Conservation (phyloP, 2,888 invertebrate genomes). For the Orthosia cruda region DNA sequence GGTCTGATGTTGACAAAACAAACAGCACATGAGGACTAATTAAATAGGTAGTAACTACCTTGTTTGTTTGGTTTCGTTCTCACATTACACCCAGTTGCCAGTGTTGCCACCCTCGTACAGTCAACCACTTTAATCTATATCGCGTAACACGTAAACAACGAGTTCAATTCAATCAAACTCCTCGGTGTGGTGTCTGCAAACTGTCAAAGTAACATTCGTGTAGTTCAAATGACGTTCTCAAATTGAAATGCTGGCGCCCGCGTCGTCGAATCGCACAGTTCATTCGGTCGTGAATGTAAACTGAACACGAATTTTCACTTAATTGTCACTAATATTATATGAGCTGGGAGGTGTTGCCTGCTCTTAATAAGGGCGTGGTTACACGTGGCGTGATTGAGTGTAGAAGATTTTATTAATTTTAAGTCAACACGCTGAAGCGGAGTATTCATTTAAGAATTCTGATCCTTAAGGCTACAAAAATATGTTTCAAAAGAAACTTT, state of each 20-base stretch:
- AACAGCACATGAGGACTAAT: constrained; percentile 48
- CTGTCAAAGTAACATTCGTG: constrained; percentile 80
- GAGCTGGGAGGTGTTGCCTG: constrained; percentile 12
- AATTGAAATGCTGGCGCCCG: constrained; percentile 80
- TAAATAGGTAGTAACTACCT: constrained; percentile 35
- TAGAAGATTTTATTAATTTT: neutral
- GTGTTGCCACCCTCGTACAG: constrained; percentile 40
- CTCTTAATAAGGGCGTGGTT: neutral
- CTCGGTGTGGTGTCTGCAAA: constrained; percentile 75
- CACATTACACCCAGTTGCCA: constrained; percentile 38
- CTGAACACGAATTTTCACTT: constrained; percentile 74
- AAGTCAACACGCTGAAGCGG: neutral
- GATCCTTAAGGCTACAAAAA: neutral
- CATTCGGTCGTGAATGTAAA: constrained; percentile 71
- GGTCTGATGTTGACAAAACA: constrained; percentile 44
- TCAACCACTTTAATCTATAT: constrained; percentile 76
- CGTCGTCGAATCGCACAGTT: constrained; percentile 74
- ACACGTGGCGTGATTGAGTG: neutral
- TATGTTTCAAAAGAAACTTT: neutral
- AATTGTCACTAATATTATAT: constrained; percentile 69
- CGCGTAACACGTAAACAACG: constrained; percentile 77
- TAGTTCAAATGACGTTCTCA: constrained; percentile 82
- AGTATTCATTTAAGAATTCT: neutral
- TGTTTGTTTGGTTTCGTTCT: constrained; percentile 52
- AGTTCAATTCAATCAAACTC: constrained; percentile 82